Conservation (phyloP, 2,797 vertebrate genomes). For the Schizothorax lantsangensis region DNA sequence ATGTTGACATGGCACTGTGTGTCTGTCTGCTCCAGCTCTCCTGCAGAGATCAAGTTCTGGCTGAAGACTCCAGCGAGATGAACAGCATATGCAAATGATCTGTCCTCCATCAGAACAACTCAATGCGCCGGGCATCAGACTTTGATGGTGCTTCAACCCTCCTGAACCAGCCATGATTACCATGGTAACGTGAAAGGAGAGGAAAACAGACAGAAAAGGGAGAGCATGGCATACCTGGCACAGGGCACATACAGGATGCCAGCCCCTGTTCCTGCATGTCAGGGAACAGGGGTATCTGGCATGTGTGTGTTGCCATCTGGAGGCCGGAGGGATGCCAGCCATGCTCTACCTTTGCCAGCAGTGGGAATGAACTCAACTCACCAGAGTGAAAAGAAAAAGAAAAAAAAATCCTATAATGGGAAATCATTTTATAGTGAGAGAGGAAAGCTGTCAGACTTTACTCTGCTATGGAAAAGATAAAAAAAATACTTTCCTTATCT, state of each 20-base stretch:
- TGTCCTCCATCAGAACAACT: conserved; percentile 12
- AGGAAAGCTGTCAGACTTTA: conserved; percentile 54
- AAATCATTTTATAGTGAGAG: conserved; percentile 66
- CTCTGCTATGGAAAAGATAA: not conserved
- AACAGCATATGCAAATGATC: conserved; percentile 34
- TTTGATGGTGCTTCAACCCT: not conserved
- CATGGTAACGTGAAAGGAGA: conserved; percentile 19
- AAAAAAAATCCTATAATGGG: conserved; percentile 63
- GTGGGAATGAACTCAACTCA: conserved; percentile 64
- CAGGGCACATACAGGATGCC: conserved; percentile 66
- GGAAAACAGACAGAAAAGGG: conserved; percentile 29
- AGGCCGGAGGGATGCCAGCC: conserved; percentile 71
- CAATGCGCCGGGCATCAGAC: conserved; percentile 3
- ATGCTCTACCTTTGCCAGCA: conserved; percentile 63
- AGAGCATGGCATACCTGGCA: conserved; percentile 69
- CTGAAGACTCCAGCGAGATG: not conserved
- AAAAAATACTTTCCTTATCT: not conserved
- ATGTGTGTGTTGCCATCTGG: conserved; percentile 76
- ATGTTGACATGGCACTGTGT: not conserved
- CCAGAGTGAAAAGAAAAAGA: not conserved
- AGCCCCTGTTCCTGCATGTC: conserved; percentile 64
- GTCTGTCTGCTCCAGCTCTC: conserved; percentile 10
- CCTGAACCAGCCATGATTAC: conserved; percentile 25
- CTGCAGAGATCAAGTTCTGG: conserved; percentile 17
- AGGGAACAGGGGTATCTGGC: conserved; percentile 63